Evolutionary conservation across 2,888 invertebrate genomes (phyloP).

Genomic region (Sinelater perroti): DNA sequence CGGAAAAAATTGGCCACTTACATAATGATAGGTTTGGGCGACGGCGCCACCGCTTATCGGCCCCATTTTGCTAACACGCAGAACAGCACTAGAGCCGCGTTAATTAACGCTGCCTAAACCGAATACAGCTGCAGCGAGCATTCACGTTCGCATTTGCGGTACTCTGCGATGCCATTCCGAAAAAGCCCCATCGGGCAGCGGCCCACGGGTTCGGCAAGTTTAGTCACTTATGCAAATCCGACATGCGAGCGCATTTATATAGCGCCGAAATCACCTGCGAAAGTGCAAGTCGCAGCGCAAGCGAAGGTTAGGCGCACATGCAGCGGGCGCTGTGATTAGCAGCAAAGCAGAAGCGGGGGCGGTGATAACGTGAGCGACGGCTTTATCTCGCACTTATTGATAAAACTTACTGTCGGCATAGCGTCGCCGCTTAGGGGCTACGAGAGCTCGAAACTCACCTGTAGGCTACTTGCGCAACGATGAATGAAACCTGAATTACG

Average conservation of each 20-base stretch:
- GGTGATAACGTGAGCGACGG: background rate
- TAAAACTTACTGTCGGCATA: conserved; percentile 13
- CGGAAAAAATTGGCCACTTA: conserved; percentile 1
- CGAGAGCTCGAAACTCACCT: conserved; percentile 22
- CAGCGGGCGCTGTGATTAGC: background rate
- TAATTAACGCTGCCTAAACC: too few species aligned
- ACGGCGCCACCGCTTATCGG: conserved; percentile 17
- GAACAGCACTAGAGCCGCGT: conserved; percentile 1
- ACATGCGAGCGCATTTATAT: conserved; percentile 4
- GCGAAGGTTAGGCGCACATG: conserved; percentile 10
- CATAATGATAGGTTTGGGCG: conserved; percentile 14
- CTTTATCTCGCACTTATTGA: conserved; percentile 1
- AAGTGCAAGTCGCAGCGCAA: conserved; percentile 8
- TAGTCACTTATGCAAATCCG: conserved; percentile 20
- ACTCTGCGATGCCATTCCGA: conserved; percentile 21
- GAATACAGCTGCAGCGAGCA: too few species aligned
- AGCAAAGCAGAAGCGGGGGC: background rate
- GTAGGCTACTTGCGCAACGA: conserved; percentile 11
- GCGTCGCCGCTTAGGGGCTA: background rate
- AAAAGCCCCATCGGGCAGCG: conserved; percentile 6
- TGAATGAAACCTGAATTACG: conserved; percentile 22
- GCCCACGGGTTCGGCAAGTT: conserved; percentile 22
- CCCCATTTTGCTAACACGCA: conserved; percentile 22
- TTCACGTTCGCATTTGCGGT: conserved; percentile 15
- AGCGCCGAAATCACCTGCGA: background rate